Conservation (phyloP, 2,113 vertebrate species). For the Pogonocichla stellata region DNA sequence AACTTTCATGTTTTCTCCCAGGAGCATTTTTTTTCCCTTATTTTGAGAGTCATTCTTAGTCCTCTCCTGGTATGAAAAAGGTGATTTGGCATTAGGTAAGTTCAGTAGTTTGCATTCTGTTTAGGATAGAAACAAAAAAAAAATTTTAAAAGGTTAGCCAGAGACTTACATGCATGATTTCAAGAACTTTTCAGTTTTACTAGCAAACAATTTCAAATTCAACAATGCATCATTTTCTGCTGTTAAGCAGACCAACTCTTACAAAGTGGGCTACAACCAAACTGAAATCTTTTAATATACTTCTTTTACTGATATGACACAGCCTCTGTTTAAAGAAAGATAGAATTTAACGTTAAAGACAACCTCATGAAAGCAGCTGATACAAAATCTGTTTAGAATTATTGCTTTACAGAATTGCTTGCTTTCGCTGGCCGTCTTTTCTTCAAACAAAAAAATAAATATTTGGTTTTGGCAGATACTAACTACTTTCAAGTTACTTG, state of each 20-base stretch:
- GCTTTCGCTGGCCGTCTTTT: neutral
- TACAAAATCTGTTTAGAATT: neutral
- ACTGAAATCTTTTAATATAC: neutral
- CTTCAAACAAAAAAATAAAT: neutral
- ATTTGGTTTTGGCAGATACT: neutral
- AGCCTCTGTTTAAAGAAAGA: neutral
- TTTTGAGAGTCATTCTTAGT: neutral
- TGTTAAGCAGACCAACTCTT: neutral
- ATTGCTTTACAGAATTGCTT: neutral
- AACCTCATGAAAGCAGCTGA: neutral
- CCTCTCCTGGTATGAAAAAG: neutral
- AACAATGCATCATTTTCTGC: neutral
- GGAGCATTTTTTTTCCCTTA: neutral
- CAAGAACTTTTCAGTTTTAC: neutral
- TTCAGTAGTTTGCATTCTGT: neutral
- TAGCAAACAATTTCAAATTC: neutral
- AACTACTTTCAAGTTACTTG: neutral
- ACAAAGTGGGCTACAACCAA: fast-evolving
- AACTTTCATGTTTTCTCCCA: neutral
- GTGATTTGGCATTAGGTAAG: neutral
- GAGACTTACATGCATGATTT: neutral
- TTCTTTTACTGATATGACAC: neutral
- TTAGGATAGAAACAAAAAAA: neutral
- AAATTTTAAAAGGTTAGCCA: neutral
- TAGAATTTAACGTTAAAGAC: neutral